Evolutionary conservation across 2,797 vertebrate species (phyloP), one percentile per base, ranked within the genome.

Genomic region (Sebastes glaucus): DNA sequence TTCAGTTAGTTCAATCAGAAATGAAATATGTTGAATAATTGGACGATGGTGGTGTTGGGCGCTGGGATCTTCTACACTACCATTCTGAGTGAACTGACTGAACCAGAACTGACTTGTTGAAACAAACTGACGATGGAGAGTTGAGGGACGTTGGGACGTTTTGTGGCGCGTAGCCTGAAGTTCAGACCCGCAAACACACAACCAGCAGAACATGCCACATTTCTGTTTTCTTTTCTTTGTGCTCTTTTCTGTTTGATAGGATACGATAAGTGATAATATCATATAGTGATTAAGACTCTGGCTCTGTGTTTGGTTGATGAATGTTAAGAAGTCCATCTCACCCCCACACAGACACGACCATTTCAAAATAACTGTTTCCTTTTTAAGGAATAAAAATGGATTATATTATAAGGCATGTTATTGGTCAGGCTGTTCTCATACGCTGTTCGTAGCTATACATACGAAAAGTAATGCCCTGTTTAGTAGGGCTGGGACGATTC

Each of bases 171-270:
- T 2, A 53, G 57, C 28, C 49, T 18, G 1, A 55, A 56, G 28
- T 71, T 28, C 84, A 82, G 61, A 82, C 80, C 27, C 23, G 1
- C 80, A 87, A 35, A 78, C 85, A 86, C 62, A 30, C 78, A 71
- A 77, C 25, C 76, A 82, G n/a, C 71, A 78, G 59, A 61, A 81
- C 65, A 71, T 68, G 3, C 14, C 30, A 6, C 25, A 4, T 35
- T 65, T 73, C 30, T 46, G 8, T 32, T 83, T 62, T 74, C 14
- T 68, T 78, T 74, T 64, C 30, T 76, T 84, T 74, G 65, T 85
- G 18, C 8, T 63, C 9, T 27, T 84, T 62, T 73, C 0, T 74
- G 60, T 87, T 87, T 46, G 8, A 64, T 62, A 46, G 13, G n/a
- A 65, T 55, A 22, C 11, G 10, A 38, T 63, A n/a, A 16, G 35